These are phyloP conservation scores for Rhynchotus rufescens DNA, from an alignment of 2,797 vertebrate species.

Conservation along the genomic window DNA sequence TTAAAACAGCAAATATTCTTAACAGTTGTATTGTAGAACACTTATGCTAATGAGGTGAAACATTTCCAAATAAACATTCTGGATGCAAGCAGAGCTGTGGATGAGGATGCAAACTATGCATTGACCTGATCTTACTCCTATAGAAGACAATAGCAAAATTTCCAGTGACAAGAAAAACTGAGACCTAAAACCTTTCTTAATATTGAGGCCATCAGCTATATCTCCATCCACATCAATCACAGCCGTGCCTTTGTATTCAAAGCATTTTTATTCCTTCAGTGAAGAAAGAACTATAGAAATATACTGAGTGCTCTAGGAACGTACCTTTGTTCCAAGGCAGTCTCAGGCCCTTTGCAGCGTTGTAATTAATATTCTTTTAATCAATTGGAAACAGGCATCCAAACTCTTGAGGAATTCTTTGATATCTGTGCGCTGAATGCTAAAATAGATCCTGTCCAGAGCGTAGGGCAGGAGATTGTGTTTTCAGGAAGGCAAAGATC, in stretches of 20 bases:
- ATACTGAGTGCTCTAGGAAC: background rate
- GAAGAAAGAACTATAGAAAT: background rate
- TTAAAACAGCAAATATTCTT: background rate
- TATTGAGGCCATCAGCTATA: background rate
- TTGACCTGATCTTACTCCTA: background rate
- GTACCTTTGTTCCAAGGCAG: background rate
- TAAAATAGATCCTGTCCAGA: background rate
- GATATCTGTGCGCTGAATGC: background rate
- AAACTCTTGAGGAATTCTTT: background rate
- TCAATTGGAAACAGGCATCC: background rate
- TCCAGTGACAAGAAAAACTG: background rate
- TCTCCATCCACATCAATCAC: background rate
- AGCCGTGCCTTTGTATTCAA: background rate
- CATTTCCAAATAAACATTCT: background rate
- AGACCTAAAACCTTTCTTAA: background rate
- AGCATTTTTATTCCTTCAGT: background rate
- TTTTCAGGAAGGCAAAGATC: background rate
- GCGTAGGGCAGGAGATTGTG: background rate
- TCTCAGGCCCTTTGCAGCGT: background rate
- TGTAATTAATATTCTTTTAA: background rate
- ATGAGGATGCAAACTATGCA: background rate
- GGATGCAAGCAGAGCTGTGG: background rate
- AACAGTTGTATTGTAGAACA: background rate
- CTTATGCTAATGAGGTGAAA: background rate
- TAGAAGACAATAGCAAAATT: background rate